A percentile compares a stretch with the other conserved stretches of the same genome.
These are phyloP conservation scores for Plutella xylostella DNA, from an alignment of 2,888 invertebrate species.

Conservation along the genomic window DNA sequence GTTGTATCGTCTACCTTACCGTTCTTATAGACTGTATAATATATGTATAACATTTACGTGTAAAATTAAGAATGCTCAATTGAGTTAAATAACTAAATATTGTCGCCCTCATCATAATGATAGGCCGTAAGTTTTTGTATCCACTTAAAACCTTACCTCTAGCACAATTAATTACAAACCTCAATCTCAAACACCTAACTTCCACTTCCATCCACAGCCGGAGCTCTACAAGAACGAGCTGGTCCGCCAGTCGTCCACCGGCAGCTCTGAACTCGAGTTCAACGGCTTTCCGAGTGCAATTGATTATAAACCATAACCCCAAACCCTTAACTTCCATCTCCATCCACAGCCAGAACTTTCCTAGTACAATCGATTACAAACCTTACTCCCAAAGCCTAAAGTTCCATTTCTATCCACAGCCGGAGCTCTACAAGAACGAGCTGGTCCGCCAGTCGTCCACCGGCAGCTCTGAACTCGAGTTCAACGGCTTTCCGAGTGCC, in stretches of 20 bases:
- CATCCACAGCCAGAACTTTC: background rate
- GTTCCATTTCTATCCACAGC: conserved; percentile 54
- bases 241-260: conserved; percentile 78
- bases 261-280: conserved; percentile 67
- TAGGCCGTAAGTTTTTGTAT: no score
- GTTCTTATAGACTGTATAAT: no score
- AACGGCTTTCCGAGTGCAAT: background rate
- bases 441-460: conserved; percentile 78
- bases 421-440: conserved; percentile 82
- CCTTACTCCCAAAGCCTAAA: background rate
- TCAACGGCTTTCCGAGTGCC: no score
- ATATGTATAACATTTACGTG: no score
- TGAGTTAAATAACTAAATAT: no score
- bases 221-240: conserved; percentile 82
- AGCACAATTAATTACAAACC: background rate
- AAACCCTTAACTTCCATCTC: no score
- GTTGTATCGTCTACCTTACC: no score
- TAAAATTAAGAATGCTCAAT: no score
- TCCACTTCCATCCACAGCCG: conserved; percentile 45
- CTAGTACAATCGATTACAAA: background rate
- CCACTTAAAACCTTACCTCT: no score
- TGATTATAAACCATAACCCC: background rate
- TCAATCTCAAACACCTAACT: background rate
- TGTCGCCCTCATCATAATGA: no score
- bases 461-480: conserved; percentile 79